A percentile compares a stretch with the other conserved stretches of the same genome.
Evolutionary conservation across 1,140 invertebrate genomes (phyloP).

Genomic region (Trichonephila inaurata): DNA sequence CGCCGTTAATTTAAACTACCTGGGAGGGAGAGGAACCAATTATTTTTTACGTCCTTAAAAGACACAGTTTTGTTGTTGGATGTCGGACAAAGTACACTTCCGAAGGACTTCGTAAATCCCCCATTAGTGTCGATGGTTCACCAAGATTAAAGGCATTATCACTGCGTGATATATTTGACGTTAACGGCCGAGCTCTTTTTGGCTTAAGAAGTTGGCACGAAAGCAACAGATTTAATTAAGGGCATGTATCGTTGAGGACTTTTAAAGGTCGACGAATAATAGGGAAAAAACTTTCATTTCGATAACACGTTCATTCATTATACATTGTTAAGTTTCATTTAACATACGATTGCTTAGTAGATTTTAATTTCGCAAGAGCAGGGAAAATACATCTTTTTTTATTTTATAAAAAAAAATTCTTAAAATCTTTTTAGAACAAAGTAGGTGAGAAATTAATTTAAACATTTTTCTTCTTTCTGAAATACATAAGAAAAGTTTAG

Average conservation of each 20-base stretch:
- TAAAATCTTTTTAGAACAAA: no score
- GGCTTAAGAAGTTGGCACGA: constrained; percentile 36
- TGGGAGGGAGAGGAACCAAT: constrained; percentile 34
- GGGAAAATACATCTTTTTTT: no score
- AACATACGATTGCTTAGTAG: no score
- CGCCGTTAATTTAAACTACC: constrained; percentile 16
- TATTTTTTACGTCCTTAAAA: constrained; percentile 33
- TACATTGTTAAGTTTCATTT: no score
- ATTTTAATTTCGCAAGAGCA: no score
- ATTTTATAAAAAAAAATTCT: no score
- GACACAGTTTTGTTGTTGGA: constrained; percentile 37
- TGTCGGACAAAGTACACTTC: constrained; percentile 52
- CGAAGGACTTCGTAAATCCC: constrained; percentile 50
- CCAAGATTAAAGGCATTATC: constrained; percentile 58
- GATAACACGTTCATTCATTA: not conserved
- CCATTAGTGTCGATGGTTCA: constrained; percentile 56
- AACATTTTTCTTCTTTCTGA: no score
- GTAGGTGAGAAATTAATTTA: no score
- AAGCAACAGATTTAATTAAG: constrained; percentile 58
- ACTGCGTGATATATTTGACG: constrained; percentile 61
- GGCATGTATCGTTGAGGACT: constrained; percentile 6
- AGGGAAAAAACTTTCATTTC: not conserved
- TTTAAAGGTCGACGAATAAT: not conserved
- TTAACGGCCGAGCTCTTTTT: constrained; percentile 41
- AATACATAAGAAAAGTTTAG: no score